These are phyloP conservation scores for Eupeodes luniger DNA, from an alignment of 2,888 invertebrate species.

Conservation along the genomic window DNA sequence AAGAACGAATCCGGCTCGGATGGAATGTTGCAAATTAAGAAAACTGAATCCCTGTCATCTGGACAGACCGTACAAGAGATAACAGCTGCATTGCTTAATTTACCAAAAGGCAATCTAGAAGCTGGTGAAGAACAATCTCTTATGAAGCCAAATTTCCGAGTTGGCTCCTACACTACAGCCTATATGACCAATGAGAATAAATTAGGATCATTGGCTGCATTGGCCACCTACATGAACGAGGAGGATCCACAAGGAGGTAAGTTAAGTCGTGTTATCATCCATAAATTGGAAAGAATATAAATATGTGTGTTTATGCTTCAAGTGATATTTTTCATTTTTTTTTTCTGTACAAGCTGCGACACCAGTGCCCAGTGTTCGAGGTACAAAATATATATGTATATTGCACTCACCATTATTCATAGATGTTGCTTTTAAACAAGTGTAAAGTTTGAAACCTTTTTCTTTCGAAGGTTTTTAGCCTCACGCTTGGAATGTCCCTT, in stretches of 20 bases:
- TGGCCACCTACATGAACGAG: constrained; percentile 82
- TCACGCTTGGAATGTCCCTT: not conserved
- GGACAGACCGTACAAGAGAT: constrained; percentile 87
- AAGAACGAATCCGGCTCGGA: constrained; percentile 87
- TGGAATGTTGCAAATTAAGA: constrained; percentile 87
- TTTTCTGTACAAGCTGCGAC: constrained; percentile 82
- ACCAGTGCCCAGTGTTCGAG: constrained; percentile 81
- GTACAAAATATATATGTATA: constrained; percentile 77
- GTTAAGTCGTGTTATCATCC: constrained; percentile 73
- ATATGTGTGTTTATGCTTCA: constrained; percentile 62
- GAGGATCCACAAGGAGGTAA: constrained; percentile 80
- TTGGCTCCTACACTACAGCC: constrained; percentile 85
- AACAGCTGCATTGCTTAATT: constrained; percentile 84
- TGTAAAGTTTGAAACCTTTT: constrained; percentile 9
- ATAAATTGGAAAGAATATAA: not conserved
- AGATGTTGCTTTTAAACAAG: constrained; percentile 44
- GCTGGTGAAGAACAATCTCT: constrained; percentile 87
- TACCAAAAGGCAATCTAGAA: constrained; percentile 83
- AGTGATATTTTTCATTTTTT: constrained; percentile 73
- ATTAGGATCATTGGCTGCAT: constrained; percentile 83
- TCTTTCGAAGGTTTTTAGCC: not conserved
- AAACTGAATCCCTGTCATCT: constrained; percentile 84
- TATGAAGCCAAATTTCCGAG: constrained; percentile 88
- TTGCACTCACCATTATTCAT: constrained; percentile 51
- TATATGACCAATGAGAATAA: constrained; percentile 82